These are phyloP conservation scores for Hypotaenidia philippensis DNA, from an alignment of 2,797 vertebrate genomes.

Conservation along the genomic window DNA sequence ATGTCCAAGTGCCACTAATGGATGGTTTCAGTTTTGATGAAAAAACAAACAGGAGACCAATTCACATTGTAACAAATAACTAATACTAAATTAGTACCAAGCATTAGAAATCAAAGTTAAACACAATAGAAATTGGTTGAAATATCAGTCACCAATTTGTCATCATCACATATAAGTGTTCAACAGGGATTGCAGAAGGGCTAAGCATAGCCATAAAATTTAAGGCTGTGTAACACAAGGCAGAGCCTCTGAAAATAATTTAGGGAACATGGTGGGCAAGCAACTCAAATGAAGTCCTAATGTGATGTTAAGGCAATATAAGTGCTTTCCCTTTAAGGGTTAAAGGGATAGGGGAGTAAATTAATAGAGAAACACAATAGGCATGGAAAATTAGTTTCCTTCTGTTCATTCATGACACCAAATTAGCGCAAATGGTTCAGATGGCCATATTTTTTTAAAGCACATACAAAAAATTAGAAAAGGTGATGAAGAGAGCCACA, in stretches of 20 bases:
- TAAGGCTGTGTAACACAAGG: not conserved
- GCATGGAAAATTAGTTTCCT: not conserved
- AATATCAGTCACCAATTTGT: not conserved
- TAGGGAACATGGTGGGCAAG: not conserved
- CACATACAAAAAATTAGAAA: not conserved
- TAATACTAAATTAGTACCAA: not conserved
- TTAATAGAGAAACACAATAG: not conserved
- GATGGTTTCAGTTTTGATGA: not conserved
- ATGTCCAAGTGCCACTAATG: not conserved
- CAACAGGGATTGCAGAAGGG: not conserved
- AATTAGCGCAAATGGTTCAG: not conserved
- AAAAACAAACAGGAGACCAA: not conserved
- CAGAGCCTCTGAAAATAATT: not conserved
- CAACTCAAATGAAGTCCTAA: not conserved
- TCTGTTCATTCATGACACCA: not conserved
- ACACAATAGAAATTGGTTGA: not conserved
- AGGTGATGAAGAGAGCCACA: not conserved
- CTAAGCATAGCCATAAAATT: not conserved
- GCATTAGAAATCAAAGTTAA: not conserved
- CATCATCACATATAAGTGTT: not conserved
- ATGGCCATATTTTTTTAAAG: not conserved
- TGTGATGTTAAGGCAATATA: not conserved
- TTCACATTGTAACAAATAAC: not conserved
- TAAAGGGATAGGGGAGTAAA: not conserved
- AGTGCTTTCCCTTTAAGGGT: not conserved